Evolutionary conservation across 2,113 vertebrate species (phyloP).

Genomic region (Laticauda laticaudata): DNA sequence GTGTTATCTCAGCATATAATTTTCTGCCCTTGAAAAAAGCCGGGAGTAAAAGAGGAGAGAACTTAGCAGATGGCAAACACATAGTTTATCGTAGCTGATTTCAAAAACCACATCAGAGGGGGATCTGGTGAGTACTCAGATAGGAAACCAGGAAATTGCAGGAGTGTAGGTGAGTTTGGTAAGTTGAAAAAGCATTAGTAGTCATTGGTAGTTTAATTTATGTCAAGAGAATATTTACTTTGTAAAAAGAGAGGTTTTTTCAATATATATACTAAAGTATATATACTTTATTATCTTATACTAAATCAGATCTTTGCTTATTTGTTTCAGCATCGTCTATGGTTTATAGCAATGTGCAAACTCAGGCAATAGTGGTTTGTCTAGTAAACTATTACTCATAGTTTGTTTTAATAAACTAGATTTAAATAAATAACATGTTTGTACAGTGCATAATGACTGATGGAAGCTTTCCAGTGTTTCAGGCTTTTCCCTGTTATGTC

Average conservation of each 20-base stretch:
- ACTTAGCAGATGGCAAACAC: not conserved
- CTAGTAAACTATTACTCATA: not conserved
- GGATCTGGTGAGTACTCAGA: not conserved
- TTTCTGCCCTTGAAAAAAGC: not conserved
- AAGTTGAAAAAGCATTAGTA: not conserved
- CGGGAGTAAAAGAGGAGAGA: not conserved
- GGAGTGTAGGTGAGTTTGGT: not conserved
- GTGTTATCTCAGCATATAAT: not conserved
- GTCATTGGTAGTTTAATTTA: not conserved
- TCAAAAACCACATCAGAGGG: not conserved
- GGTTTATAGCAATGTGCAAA: not conserved
- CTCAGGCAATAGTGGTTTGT: not conserved
- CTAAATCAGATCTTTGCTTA: not conserved
- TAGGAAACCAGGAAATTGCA: not conserved
- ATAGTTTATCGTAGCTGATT: not conserved
- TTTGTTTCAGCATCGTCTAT: not conserved
- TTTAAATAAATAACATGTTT: not conserved
- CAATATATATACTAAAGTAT: no score
- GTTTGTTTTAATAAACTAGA: not conserved
- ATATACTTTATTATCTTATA: not conserved
- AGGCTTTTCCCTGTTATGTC: not conserved
- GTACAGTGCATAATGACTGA: not conserved
- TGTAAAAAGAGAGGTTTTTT: not conserved
- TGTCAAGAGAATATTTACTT: not conserved
- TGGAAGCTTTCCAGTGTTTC: not conserved